Percentiles rank a stretch among this genome's conserved stretches.
Evolutionary conservation across 92 coral and sea anemone species (phyloP).

Genomic region (Chrysogorgia sp.): DNA sequence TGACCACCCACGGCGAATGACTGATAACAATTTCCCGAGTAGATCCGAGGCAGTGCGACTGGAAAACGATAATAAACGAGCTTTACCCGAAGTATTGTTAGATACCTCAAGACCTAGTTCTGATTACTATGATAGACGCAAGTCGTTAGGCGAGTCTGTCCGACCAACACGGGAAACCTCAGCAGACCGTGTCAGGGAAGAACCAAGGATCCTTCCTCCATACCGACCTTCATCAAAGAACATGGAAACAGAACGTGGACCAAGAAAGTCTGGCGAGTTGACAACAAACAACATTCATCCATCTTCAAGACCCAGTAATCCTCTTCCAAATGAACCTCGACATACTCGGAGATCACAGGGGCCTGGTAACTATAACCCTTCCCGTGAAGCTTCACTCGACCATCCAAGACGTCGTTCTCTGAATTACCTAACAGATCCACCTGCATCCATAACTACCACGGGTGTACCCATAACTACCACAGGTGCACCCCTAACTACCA

Average conservation of each 20-base stretch:
- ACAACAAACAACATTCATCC: background rate
- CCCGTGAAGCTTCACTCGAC: background rate
- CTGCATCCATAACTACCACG: too few relatives aligned
- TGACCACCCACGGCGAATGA: conserved; percentile 13
- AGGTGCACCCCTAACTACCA: background rate
- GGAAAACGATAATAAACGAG: background rate
- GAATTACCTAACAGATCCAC: background rate
- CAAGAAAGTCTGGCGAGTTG: background rate
- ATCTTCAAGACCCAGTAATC: background rate
- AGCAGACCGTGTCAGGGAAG: background rate
- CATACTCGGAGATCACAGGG: background rate
- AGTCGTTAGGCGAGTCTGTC: background rate
- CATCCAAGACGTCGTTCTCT: background rate
- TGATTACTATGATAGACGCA: background rate
- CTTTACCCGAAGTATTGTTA: conserved; percentile 17
- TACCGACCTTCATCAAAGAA: conserved; percentile 28
- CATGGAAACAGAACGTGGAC: background rate
- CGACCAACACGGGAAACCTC: background rate
- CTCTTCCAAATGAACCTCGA: background rate
- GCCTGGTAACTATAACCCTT: background rate
- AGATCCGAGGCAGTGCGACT: background rate
- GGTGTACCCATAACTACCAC: too few relatives aligned
- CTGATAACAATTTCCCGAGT: background rate
- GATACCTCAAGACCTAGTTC: conserved; percentile 7
- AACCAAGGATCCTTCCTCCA: conserved; percentile 25